These are phyloP conservation scores for Microchirus variegatus DNA, from an alignment of 2,797 vertebrate species.

Conservation along the genomic window DNA sequence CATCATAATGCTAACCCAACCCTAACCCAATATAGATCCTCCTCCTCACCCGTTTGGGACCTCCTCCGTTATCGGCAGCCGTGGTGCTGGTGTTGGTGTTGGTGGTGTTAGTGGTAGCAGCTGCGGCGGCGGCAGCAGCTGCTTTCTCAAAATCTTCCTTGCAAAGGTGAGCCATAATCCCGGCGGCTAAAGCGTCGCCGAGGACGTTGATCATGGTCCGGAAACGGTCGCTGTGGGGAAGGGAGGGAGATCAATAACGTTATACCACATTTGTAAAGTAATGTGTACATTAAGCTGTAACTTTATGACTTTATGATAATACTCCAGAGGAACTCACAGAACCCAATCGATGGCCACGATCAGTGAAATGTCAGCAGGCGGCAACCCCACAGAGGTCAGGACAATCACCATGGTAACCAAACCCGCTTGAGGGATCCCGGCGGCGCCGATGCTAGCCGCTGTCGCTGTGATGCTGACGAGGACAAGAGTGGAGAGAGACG, in stretches of 20 bases:
- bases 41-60: constrained; percentile 62
- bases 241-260: too few relatives aligned
- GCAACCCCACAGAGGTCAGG: constrained; percentile 89
- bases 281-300: too few relatives aligned
- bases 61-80: constrained; percentile 18
- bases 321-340: constrained; percentile 79
- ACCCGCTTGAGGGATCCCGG: constrained; percentile 90
- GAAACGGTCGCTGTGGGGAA: constrained; percentile 84
- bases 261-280: too few relatives aligned
- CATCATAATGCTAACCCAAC: too few relatives aligned
- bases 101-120: fast-evolving
- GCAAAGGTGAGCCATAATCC: constrained; percentile 88
- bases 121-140: background rate
- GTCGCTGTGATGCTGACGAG: constrained; percentile 87
- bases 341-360: constrained; percentile 92
- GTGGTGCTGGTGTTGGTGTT: too few relatives aligned
- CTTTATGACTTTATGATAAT: too few relatives aligned
- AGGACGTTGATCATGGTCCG: constrained; percentile 92
- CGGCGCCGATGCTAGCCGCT: constrained; percentile 90
- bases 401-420: constrained; percentile 93
- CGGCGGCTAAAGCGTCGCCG: constrained; percentile 88
- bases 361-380: constrained; percentile 89
- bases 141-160: constrained; percentile 79
- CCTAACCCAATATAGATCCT: too few relatives aligned
- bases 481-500: background rate